Percentiles rank a stretch among this genome's conserved stretches.
phyloP scores from a whole-genome alignment of 1,140 invertebrate species.

The Brachionus calyciflorus region DNA sequence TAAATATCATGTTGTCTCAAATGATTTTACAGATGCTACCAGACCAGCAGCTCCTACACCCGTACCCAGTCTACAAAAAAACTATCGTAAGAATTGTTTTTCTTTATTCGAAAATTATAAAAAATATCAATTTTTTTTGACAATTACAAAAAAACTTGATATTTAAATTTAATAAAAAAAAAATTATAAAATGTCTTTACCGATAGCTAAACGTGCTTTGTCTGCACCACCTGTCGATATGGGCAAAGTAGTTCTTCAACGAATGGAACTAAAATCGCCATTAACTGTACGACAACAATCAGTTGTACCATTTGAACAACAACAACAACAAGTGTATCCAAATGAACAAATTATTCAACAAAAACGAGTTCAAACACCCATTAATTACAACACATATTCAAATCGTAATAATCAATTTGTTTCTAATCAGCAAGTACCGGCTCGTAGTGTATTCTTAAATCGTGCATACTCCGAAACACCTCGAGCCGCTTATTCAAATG shows the following conservation, averaged over 20 bases:
- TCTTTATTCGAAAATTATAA: background rate
- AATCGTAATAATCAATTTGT: background rate
- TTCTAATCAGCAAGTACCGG: conserved; percentile 10
- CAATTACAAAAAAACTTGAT: too few species aligned
- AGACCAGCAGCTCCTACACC: conserved; percentile 32
- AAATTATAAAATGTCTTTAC: background rate
- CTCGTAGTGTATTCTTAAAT: conserved; percentile 26
- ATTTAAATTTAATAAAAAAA: background rate
- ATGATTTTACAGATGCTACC: conserved; percentile 31
- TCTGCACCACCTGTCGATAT: conserved; percentile 41
- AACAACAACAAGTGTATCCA: conserved; percentile 26
- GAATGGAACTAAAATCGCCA: conserved; percentile 44
- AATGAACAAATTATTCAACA: conserved; percentile 17
- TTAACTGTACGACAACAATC: conserved; percentile 31
- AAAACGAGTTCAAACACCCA: conserved; percentile 20
- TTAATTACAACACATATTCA: background rate
- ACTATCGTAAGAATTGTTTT: conserved; percentile 10
- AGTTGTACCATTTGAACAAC: conserved; percentile 27
- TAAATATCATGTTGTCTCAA: conserved; percentile 42
- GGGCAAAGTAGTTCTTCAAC: conserved; percentile 37
- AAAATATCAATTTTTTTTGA: too few species aligned
- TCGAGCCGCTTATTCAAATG: background rate
- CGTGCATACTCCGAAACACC: conserved; percentile 40
- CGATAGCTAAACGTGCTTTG: conserved; percentile 24
- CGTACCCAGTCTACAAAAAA: conserved; percentile 2